Evolutionary conservation across 2,888 invertebrate species (phyloP).

Genomic region (Eristalis pertinax): DNA sequence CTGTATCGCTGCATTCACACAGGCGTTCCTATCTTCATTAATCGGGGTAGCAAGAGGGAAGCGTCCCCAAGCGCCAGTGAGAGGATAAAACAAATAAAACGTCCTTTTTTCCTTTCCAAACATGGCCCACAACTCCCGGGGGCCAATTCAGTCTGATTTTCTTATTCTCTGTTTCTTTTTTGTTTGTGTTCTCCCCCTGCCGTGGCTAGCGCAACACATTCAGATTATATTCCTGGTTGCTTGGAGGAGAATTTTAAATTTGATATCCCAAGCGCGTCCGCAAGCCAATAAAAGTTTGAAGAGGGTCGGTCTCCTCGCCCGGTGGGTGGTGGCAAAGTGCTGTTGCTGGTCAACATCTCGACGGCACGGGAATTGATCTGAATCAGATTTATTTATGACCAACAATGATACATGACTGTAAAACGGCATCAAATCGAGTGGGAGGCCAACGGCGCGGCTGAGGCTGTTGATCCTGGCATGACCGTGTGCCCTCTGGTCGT

Average conservation of each 20-base stretch:
- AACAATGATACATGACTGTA: constrained; percentile 45
- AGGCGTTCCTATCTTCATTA: background rate
- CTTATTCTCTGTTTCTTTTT: background rate
- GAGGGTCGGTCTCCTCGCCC: constrained; percentile 12
- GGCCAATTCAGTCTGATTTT: background rate
- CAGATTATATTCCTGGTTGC: constrained; percentile 5
- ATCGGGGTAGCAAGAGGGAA: background rate
- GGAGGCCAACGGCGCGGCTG: background rate
- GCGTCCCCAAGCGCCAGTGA: background rate
- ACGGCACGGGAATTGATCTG: constrained; percentile 43
- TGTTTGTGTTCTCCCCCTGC: background rate
- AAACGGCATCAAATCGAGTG: constrained; percentile 11
- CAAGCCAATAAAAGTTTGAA: constrained; percentile 52
- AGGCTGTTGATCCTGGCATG: background rate
- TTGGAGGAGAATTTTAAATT: constrained; percentile 26
- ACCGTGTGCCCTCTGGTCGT: constrained; percentile 1
- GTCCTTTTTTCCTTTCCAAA: background rate
- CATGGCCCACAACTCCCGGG: background rate
- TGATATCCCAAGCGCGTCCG: constrained; percentile 35
- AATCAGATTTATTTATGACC: constrained; percentile 42
- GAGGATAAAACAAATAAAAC: background rate
- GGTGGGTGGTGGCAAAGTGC: background rate
- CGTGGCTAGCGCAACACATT: background rate
- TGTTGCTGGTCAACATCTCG: constrained; percentile 1
- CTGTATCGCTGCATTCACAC: background rate